These are phyloP conservation scores for Clarias magur DNA, from an alignment of 2,113 vertebrate species.

Conservation along the genomic window DNA sequence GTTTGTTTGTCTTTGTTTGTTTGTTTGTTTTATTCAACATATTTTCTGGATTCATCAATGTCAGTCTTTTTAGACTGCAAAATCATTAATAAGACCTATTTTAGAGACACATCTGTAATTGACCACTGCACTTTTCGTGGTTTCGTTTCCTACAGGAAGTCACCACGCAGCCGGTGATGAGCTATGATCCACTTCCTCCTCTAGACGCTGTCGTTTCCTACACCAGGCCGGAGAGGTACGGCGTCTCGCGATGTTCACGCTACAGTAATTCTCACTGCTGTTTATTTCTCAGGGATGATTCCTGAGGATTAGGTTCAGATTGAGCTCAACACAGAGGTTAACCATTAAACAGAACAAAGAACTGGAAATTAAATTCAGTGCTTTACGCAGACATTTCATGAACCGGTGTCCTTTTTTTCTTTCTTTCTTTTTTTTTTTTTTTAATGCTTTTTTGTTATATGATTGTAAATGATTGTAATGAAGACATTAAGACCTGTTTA, in stretches of 20 bases:
- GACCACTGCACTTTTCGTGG: neutral
- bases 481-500: neutral
- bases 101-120: neutral
- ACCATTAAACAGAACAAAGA: neutral
- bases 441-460: no score
- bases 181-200: slow-evolving; percentile 92
- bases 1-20: neutral
- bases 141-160: slow-evolving; percentile 80
- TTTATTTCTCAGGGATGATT: neutral
- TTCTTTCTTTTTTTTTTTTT: no score
- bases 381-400: no score
- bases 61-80: neutral
- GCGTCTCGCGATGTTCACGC: neutral
- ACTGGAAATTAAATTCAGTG: neutral
- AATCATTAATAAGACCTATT: neutral
- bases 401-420: no score
- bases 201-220: slow-evolving; percentile 87
- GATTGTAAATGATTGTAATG: no score
- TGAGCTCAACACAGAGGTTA: neutral
- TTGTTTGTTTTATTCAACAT: neutral
- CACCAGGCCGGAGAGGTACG: slow-evolving; percentile 88
- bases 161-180: slow-evolving; percentile 91
- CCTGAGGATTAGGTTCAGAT: neutral
- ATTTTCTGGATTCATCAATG: no score
- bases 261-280: neutral